Base-by-base conservation (phyloP, 2,797 vertebrate genomes). In the Podargus strigoides region DNA sequence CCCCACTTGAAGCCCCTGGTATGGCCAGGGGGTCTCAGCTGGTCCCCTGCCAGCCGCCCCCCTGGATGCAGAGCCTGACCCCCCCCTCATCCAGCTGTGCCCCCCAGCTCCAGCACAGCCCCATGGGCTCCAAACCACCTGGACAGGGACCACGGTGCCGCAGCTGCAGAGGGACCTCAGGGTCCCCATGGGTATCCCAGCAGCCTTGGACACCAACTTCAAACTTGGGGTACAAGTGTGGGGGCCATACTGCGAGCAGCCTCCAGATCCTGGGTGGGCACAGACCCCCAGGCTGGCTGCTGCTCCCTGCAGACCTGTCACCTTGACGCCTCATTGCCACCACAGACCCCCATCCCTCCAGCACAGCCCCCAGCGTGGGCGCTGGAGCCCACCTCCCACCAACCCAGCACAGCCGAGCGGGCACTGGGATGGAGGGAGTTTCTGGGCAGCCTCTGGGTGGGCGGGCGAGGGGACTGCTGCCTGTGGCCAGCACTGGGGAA, bases 401-500 rank as follows among this genome's bases (percentile, higher is more conserved):
- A 26, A 15, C 41, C 24, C 7, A 2, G 41, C 27, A 26, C 27
- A 50, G 27, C 50, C 2, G 1, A 34, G 16, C 41, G 44, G 37
- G 63, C 24, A 36, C 1, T 30, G 1, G 24, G 5, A 20, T 3
- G 1, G 24, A 10, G 14, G 34, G 22, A 10, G 14, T 7, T 41
- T 27, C 50, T 39, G 44, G 14, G 42, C 20, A 39, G 30, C 37
- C 21, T 32, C 60, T 10, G 23, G 22, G 9, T 17, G 50, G 17
- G 10, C 36, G 26, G 62, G 37, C 2, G 2, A 59, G 21, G 63
- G 23, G n/a, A 10, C 42, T 59, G 23, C 62, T 82, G 52, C 52
- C 87, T 4, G 12, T 0, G 2, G 56, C 23, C 10, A 26, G 39
- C 26, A 11, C 19, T 1, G 0, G 7, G 1, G 9, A 56, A 28